These are phyloP conservation scores for Cyclura pinguis DNA, from an alignment of 2,797 vertebrate species.

Conservation along the genomic window DNA sequence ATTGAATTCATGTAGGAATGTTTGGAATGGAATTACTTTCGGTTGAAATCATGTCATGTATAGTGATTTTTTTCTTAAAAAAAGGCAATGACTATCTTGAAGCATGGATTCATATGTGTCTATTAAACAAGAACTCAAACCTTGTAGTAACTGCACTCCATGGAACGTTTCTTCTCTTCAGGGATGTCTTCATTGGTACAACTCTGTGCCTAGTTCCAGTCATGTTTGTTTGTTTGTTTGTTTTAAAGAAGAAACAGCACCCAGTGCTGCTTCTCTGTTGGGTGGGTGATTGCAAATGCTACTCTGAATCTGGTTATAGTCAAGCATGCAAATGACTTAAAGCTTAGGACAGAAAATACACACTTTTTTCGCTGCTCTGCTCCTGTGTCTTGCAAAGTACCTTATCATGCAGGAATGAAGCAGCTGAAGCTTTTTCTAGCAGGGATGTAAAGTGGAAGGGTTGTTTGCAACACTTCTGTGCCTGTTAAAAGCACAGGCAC, in stretches of 20 bases:
- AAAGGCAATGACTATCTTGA: background rate
- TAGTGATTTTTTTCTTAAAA: background rate
- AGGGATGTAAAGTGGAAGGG: background rate
- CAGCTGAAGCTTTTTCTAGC: background rate
- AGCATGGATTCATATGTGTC: background rate
- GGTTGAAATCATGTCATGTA: background rate
- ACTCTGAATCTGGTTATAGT: background rate
- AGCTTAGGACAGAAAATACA: background rate
- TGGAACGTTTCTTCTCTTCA: background rate
- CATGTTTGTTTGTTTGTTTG: background rate
- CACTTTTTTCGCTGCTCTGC: background rate
- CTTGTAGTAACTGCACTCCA: background rate
- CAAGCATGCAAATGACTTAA: background rate
- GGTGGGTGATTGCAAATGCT: background rate
- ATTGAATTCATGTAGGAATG: conserved; percentile 20
- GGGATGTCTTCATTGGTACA: background rate
- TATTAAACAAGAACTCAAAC: background rate
- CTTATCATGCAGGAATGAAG: background rate
- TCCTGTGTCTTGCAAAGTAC: background rate
- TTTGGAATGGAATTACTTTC: conserved; percentile 19
- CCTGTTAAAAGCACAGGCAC: no score
- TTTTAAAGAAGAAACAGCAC: background rate
- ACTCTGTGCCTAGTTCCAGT: background rate
- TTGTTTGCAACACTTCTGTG: no score
- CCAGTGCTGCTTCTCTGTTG: background rate